Conservation (phyloP, 2,888 invertebrate species). For the Hybos culiciformis region DNA sequence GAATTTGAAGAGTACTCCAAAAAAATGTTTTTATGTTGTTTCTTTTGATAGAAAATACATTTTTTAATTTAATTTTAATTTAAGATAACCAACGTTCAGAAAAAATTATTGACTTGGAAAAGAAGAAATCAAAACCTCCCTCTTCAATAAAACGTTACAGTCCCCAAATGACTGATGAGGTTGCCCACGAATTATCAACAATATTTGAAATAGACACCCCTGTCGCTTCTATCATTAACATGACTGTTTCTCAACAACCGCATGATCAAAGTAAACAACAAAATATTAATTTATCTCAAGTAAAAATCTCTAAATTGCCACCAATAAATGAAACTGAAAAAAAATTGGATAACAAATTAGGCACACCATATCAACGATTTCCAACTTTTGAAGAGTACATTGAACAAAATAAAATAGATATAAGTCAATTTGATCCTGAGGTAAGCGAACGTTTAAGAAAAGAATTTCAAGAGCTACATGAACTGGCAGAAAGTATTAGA, state of each 20-base stretch:
- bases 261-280: conserved; percentile 6
- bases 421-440: conserved; percentile 28
- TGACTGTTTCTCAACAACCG: conserved; percentile 8
- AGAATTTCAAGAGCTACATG: conserved; percentile 22
- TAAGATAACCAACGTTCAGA: neutral
- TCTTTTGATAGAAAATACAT: too few species aligned
- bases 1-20: too few species aligned
- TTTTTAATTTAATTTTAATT: neutral
- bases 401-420: conserved; percentile 35
- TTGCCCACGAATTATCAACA: conserved; percentile 48
- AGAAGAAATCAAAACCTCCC: conserved; percentile 23
- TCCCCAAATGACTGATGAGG: conserved; percentile 27
- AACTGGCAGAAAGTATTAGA: conserved; percentile 3
- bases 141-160: conserved; percentile 27
- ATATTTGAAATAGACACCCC: conserved; percentile 56
- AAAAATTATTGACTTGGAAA: conserved; percentile 13
- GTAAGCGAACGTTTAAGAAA: conserved; percentile 36
- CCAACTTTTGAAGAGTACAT: conserved; percentile 38
- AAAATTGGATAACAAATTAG: conserved; percentile 1
- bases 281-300: neutral
- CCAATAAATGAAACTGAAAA: conserved; percentile 4
- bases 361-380: conserved; percentile 16
- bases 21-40: too few species aligned
- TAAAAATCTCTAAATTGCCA: neutral
- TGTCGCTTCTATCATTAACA: too few species aligned